phyloP scores from a whole-genome alignment of 2,888 invertebrate species.

The Aphrophora alni region DNA sequence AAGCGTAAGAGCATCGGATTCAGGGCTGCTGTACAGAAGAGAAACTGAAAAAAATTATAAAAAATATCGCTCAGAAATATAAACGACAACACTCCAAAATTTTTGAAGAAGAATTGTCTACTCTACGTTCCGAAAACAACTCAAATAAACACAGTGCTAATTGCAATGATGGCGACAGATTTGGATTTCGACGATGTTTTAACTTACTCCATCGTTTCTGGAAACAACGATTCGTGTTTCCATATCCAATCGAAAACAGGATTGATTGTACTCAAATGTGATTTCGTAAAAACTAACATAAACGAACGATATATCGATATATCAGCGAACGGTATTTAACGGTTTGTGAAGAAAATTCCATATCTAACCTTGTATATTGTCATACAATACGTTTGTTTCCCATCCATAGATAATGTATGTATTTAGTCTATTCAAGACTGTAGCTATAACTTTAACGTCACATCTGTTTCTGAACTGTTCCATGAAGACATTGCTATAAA shows the following conservation, averaged over 20 bases:
- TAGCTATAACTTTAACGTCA: no score
- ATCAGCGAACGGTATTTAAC: slow-evolving; percentile 93
- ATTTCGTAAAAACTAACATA: slow-evolving; percentile 67
- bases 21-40: slow-evolving; percentile 89
- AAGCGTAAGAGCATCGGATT: slow-evolving; percentile 88
- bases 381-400: no score
- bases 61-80: slow-evolving; percentile 80
- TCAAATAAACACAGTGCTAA: slow-evolving; percentile 79
- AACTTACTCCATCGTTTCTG: slow-evolving; percentile 82
- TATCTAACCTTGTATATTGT: no score
- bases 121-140: slow-evolving; percentile 80
- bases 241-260: slow-evolving; percentile 80
- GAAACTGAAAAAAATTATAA: slow-evolving; percentile 87
- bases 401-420: no score
- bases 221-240: slow-evolving; percentile 91
- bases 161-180: slow-evolving; percentile 89
- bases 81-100: slow-evolving; percentile 92
- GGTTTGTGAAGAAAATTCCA: no score
- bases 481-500: no score
- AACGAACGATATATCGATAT: slow-evolving; percentile 77
- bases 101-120: slow-evolving; percentile 81
- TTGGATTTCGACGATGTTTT: slow-evolving; percentile 89
- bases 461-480: no score
- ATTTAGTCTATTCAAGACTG: no score
- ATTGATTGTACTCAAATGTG: slow-evolving; percentile 83